Percentiles rank a stretch among this genome's conserved stretches.
These are phyloP conservation scores for Chelonus insularis DNA, from an alignment of 1,140 invertebrate genomes.

Conservation along the genomic window DNA sequence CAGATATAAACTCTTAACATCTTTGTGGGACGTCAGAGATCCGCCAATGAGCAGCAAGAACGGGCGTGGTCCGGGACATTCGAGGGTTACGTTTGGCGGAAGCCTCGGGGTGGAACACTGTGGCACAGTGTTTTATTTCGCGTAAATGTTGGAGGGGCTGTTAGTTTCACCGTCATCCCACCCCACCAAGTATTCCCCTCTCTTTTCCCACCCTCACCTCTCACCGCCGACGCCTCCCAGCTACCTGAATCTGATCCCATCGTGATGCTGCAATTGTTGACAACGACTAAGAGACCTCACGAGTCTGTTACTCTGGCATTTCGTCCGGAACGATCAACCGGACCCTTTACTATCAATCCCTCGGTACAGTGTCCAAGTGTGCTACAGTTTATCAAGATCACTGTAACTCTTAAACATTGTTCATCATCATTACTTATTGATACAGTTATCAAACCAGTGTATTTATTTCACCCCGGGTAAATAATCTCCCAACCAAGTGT, in stretches of 20 bases:
- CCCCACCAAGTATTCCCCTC: conserved; percentile 12
- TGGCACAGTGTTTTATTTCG: conserved; percentile 58
- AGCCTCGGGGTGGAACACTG: conserved; percentile 52
- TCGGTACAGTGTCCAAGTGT: too few species aligned
- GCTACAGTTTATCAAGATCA: too few species aligned
- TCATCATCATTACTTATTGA: too few species aligned
- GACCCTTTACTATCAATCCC: neutral
- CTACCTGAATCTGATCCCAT: conserved; percentile 43
- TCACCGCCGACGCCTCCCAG: conserved; percentile 22
- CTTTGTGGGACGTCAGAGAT: conserved; percentile 22
- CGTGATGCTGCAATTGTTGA: conserved; percentile 56
- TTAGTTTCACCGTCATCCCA: conserved; percentile 21
- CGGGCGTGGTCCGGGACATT: conserved; percentile 28
- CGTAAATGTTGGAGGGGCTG: conserved; percentile 40
- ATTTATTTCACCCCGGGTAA: too few species aligned
- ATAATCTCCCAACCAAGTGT: too few species aligned
- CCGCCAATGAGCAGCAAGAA: conserved; percentile 23
- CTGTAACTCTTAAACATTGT: too few species aligned
- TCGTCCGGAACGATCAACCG: neutral
- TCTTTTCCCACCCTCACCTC: conserved; percentile 23
- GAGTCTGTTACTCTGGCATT: neutral
- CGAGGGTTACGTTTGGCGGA: conserved; percentile 40
- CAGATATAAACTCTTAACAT: conserved; percentile 54
- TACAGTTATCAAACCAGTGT: too few species aligned
- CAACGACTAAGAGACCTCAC: conserved; percentile 32